A percentile compares a stretch with the other conserved stretches of the same genome.
phyloP scores from a whole-genome alignment of 1,140 invertebrate species.

The Dendroctonus valens region DNA sequence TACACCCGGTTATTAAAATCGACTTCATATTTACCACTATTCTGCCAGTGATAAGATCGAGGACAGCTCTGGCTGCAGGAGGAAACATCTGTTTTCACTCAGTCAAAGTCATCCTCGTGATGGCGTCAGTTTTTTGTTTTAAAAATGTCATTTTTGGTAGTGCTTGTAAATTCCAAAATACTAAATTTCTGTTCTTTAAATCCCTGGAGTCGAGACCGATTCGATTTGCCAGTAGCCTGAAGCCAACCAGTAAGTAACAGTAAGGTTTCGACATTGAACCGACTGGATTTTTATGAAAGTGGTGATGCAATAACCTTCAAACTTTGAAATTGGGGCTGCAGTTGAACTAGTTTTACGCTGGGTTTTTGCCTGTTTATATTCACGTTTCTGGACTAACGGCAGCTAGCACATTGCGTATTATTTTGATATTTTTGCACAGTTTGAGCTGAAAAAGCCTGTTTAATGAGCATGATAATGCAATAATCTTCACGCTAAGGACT shows the following conservation, averaged over 20 bases:
- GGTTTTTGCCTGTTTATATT: no score
- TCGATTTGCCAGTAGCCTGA: conserved; percentile 4
- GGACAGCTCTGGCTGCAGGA: background rate
- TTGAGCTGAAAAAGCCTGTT: no score
- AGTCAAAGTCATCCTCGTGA: conserved; percentile 32
- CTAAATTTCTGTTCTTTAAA: conserved; percentile 33
- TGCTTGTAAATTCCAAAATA: conserved; percentile 35
- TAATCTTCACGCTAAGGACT: no score
- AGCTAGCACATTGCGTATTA: no score
- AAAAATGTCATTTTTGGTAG: conserved; percentile 39
- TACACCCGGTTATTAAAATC: conserved; percentile 83
- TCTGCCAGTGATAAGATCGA: conserved; percentile 1
- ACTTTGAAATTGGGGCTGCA: background rate
- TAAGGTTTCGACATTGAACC: conserved; percentile 24
- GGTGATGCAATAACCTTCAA: conserved; percentile 31
- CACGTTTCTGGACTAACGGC: no score
- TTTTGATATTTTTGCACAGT: no score
- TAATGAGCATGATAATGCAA: no score
- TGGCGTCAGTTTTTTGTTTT: conserved; percentile 45
- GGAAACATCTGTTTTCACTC: background rate
- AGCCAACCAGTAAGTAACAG: conserved; percentile 26
- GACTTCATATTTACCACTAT: conserved; percentile 61
- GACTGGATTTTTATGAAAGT: conserved; percentile 5
- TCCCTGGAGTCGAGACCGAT: conserved; percentile 11
- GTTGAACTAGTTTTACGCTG: no score